Evolutionary conservation across 2,888 invertebrate genomes (phyloP).

Genomic region (Calameuta pallipes): DNA sequence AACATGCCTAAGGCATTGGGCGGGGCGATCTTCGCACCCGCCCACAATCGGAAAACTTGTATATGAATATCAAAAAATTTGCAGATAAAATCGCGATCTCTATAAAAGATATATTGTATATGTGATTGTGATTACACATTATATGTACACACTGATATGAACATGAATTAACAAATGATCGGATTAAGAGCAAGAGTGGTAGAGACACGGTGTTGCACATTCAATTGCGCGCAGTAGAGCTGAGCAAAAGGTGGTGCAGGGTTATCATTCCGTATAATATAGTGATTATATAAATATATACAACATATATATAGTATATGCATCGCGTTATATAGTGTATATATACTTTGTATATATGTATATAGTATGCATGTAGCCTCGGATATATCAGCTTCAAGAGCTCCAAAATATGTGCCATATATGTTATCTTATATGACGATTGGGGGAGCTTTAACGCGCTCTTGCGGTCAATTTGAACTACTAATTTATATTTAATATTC

Average conservation of each 20-base stretch:
- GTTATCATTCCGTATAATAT: conserved; percentile 35
- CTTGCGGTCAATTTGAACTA: no score
- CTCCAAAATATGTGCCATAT: no score
- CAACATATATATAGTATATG: conserved; percentile 7
- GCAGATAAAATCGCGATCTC: conserved; percentile 8
- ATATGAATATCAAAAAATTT: no score
- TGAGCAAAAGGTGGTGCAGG: conserved; percentile 34
- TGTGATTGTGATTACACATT: conserved; percentile 9
- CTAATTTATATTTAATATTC: no score
- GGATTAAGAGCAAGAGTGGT: conserved; percentile 20
- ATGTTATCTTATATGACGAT: no score
- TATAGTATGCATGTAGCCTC: not conserved
- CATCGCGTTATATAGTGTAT: conserved; percentile 5
- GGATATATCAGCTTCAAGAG: not conserved
- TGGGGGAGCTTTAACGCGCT: no score
- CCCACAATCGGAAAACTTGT: no score
- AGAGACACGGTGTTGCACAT: conserved; percentile 28
- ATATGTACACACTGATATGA: not conserved
- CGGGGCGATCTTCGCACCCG: no score
- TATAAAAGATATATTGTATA: conserved; percentile 11
- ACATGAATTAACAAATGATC: conserved; percentile 1
- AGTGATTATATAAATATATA: conserved; percentile 9
- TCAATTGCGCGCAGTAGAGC: conserved; percentile 32
- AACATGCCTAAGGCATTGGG: no score
- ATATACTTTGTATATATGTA: not conserved